Conservation (phyloP, 2,113 vertebrate genomes). For the Dromiciops gliroides region DNA sequence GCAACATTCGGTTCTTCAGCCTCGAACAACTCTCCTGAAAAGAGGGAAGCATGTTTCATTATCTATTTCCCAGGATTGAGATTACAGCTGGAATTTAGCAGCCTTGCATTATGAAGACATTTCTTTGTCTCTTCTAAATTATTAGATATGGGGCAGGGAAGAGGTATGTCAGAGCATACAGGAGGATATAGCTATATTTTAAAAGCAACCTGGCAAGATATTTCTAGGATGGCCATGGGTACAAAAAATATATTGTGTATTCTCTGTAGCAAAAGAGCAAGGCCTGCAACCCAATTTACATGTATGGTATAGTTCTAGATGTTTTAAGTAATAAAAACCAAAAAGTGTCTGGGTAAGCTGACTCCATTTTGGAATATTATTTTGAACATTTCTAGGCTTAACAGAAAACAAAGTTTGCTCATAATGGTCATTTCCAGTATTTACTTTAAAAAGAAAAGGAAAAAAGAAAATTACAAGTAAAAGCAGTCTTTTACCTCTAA, state of each 20-base stretch:
- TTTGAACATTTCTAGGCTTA: constrained; percentile 17
- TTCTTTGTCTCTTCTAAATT: neutral
- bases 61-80: neutral
- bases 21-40: neutral
- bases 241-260: neutral
- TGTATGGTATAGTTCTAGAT: neutral
- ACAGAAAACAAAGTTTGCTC: constrained; percentile 54
- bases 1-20: neutral
- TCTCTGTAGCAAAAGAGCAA: neutral
- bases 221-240: neutral
- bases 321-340: constrained; percentile 41
- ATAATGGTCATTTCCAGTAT: constrained; percentile 58
- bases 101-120: neutral
- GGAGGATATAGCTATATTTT: neutral
- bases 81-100: neutral
- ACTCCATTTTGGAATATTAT: constrained; percentile 37
- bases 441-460: constrained; percentile 23
- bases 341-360: constrained; percentile 20
- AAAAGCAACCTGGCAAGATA: neutral
- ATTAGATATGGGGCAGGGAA: neutral
- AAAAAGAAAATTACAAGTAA: constrained; percentile 18
- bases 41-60: neutral
- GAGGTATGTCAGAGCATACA: neutral
- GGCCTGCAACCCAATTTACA: neutral
- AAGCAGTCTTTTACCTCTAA: constrained; percentile 70